Conservation (phyloP, 2,113 vertebrate genomes). For the Tupaia tana region DNA sequence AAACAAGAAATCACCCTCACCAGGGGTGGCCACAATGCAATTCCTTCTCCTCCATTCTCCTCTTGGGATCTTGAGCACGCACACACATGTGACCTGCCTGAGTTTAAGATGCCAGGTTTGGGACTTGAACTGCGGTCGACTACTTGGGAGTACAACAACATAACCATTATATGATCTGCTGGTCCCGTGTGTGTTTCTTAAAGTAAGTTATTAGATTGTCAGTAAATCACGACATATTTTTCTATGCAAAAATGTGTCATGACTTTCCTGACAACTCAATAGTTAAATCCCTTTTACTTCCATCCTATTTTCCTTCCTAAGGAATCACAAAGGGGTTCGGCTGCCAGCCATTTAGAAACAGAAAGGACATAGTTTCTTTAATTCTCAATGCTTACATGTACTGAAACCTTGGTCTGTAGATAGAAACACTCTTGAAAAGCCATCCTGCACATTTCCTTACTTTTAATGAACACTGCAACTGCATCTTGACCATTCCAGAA, state of each 20-base stretch:
- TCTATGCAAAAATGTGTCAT: too few species aligned
- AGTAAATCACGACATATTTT: too few species aligned
- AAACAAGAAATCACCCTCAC: too few species aligned
- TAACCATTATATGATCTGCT: too few species aligned
- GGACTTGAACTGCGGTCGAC: too few species aligned
- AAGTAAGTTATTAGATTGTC: background rate
- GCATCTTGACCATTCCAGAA: background rate
- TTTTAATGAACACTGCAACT: background rate
- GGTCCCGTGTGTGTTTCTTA: background rate
- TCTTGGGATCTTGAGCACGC: too few species aligned
- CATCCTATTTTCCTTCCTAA: background rate
- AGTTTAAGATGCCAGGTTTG: too few species aligned
- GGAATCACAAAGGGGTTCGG: background rate
- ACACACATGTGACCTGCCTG: too few species aligned
- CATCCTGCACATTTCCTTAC: background rate
- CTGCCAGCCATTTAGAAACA: background rate
- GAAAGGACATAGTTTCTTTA: background rate
- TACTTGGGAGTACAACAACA: too few species aligned
- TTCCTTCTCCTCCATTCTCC: too few species aligned
- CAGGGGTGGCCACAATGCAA: too few species aligned
- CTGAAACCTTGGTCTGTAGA: background rate
- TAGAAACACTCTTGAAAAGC: conserved; percentile 2
- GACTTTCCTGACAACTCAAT: too few species aligned
- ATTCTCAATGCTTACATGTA: background rate
- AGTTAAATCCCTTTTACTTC: background rate